phyloP scores from a whole-genome alignment of 1,140 invertebrate species.

The Apolygus lucorum region DNA sequence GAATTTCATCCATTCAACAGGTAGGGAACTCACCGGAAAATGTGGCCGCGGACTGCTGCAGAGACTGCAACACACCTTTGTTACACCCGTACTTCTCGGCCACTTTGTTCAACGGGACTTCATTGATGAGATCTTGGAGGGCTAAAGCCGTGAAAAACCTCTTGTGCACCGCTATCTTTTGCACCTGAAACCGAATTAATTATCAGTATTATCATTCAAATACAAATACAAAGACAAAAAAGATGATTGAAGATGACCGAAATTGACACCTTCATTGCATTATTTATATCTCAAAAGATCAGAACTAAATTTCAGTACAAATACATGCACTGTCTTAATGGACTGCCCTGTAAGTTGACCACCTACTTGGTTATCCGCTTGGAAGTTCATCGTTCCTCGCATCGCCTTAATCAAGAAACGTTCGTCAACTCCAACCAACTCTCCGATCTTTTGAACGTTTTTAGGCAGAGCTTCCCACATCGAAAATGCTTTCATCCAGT shows the following conservation, averaged over 20 bases:
- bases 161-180: conserved; percentile 38
- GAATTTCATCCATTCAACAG: too few relatives aligned
- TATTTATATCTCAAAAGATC: too few relatives aligned
- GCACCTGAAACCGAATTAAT: conserved; percentile 27
- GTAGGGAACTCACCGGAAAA: conserved; percentile 70
- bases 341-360: neutral
- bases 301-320: too few relatives aligned
- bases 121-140: conserved; percentile 86
- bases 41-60: conserved; percentile 90
- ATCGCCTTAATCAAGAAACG: conserved; percentile 74
- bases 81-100: conserved; percentile 75
- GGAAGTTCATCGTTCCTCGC: conserved; percentile 53
- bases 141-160: conserved; percentile 90
- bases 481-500: conserved; percentile 81
- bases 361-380: conserved; percentile 43
- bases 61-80: conserved; percentile 78
- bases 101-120: conserved; percentile 70
- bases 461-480: conserved; percentile 75
- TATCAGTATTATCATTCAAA: conserved; percentile 9
- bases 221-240: too few relatives aligned
- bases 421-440: conserved; percentile 85
- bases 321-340: too few relatives aligned
- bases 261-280: too few relatives aligned
- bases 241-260: too few relatives aligned
- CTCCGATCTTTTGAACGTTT: conserved; percentile 73